These are phyloP conservation scores for Neotoma lepida DNA, from an alignment of 2,113 vertebrate genomes.

Conservation along the genomic window DNA sequence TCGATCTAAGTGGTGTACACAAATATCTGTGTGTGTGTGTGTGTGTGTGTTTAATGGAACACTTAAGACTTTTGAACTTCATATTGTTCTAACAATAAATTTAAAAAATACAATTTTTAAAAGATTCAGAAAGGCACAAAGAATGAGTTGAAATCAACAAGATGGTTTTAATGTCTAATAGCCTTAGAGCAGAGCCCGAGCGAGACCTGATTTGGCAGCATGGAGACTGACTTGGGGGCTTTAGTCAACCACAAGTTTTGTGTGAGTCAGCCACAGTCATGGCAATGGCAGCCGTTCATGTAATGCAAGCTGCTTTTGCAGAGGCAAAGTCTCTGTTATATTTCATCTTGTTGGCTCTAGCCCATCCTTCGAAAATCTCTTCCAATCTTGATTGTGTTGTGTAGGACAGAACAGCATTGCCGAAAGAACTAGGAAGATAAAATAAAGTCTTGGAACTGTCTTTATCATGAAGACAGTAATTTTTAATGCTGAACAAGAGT, in stretches of 20 bases:
- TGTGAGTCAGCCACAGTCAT: conserved; percentile 36
- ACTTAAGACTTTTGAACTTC: conserved; percentile 49
- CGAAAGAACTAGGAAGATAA: conserved; percentile 59
- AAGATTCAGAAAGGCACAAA: conserved; percentile 19
- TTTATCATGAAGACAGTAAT: conserved; percentile 36
- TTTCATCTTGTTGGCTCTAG: conserved; percentile 65
- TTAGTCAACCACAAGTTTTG: conserved; percentile 51
- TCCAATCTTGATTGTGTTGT: conserved; percentile 50
- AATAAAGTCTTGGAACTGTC: conserved; percentile 46
- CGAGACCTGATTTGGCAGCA: background rate
- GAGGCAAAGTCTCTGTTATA: conserved; percentile 42
- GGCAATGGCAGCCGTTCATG: conserved; percentile 22
- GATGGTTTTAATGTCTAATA: conserved; percentile 38
- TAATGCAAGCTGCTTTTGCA: conserved; percentile 60
- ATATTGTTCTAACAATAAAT: conserved; percentile 23
- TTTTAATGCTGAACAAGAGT: conserved; percentile 53
- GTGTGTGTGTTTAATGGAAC: background rate
- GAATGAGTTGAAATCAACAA: conserved; percentile 46
- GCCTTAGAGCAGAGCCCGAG: conserved; percentile 56
- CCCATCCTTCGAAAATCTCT: conserved; percentile 61
- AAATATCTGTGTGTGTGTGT: background rate
- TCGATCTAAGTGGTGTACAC: conserved; percentile 27
- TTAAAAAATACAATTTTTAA: conserved; percentile 17
- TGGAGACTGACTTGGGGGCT: background rate
- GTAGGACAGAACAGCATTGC: conserved; percentile 20